A percentile compares a stretch with the other conserved stretches of the same genome.
These are phyloP conservation scores for Zaprionus ghesquierei DNA, from an alignment of 1,140 invertebrate genomes.

Conservation along the genomic window DNA sequence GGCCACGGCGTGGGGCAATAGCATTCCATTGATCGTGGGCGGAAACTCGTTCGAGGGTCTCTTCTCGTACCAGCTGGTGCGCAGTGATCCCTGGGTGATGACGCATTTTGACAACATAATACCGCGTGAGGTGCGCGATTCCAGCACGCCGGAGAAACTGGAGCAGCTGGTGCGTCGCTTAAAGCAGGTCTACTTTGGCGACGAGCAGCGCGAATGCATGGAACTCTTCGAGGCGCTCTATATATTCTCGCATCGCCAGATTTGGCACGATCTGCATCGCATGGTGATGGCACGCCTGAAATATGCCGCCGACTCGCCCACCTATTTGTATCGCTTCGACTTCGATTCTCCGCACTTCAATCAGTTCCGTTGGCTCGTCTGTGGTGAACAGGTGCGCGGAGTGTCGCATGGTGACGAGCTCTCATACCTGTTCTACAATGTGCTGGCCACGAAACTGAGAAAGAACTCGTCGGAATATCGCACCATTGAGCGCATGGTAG, in stretches of 20 bases:
- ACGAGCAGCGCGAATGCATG: conserved; percentile 50
- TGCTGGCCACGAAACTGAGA: conserved; percentile 39
- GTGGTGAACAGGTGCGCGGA: conserved; percentile 51
- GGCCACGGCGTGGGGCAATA: conserved; percentile 69
- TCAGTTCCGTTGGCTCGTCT: conserved; percentile 72
- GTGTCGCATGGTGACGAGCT: conserved; percentile 86
- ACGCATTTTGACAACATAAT: conserved; percentile 56
- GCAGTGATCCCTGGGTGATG: conserved; percentile 43
- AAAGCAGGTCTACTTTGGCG: conserved; percentile 58
- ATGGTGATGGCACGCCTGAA: conserved; percentile 59
- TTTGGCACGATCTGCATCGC: conserved; percentile 81
- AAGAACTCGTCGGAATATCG: conserved; percentile 59
- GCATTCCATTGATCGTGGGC: conserved; percentile 83
- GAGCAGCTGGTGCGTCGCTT: conserved; percentile 45
- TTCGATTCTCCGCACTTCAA: conserved; percentile 75
- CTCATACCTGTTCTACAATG: conserved; percentile 85
- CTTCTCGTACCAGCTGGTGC: conserved; percentile 51
- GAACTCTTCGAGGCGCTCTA: conserved; percentile 51
- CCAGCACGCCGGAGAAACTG: conserved; percentile 31
- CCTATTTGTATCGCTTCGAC: conserved; percentile 83
- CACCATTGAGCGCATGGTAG: conserved; percentile 74
- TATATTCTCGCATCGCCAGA: conserved; percentile 75
- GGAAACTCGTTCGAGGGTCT: conserved; percentile 77
- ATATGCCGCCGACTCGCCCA: conserved; percentile 57
- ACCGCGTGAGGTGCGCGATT: conserved; percentile 52